Base-by-base conservation (phyloP, 2,113 vertebrate genomes). In the Lamprologus lemairii region DNA sequence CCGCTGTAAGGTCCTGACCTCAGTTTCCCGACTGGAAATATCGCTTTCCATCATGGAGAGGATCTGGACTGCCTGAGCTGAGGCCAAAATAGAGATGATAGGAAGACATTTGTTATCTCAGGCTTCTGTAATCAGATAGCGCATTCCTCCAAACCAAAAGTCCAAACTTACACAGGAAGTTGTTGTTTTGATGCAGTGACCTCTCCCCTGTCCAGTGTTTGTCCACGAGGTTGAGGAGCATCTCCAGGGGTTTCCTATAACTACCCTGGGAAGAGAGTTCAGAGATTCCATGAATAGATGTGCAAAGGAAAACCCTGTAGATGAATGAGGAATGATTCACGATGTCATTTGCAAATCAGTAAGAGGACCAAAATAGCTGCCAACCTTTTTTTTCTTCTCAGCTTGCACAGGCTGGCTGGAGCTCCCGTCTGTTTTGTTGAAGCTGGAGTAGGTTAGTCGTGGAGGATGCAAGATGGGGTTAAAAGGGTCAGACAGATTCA, bases 201-300 rank as follows among this genome's bases (percentile, higher is more conserved):
- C 88, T 94, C 86, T 92, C 86, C 65, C 96, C 96, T 1, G 82
- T 93, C 96, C 97, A 97, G 91, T 97, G 94, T 94, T 96, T 96
- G 91, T 97, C 97, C 83, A 97, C 96, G 1, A 97, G 94, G 83
- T 96, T 94, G 1, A 98, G 95, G 16, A 98, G 95, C 6, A 92
- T 88, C 68, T 97, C 96, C 60, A 97, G 91, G 5, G 94, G 91
- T 88, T 92, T 96, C 86, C 95, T 91, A 35, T 96, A 95, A 58
- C 84, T 19, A 35, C 93, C 63, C 90, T 95, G n/a, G 1, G 11
- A 40, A 28, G 53, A 19, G n/a, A 75, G 1, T 19, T 35, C 19
- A 42, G 37, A 78, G 28, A 88, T 21, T 45, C 55, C 63, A 65
- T 47, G 13, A 78, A 65, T 37, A 82, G 4, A 37, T 53, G 21